These are phyloP conservation scores for Gasterosteus aculeatus DNA, from an alignment of 2,113 vertebrate genomes.

Conservation along the genomic window DNA sequence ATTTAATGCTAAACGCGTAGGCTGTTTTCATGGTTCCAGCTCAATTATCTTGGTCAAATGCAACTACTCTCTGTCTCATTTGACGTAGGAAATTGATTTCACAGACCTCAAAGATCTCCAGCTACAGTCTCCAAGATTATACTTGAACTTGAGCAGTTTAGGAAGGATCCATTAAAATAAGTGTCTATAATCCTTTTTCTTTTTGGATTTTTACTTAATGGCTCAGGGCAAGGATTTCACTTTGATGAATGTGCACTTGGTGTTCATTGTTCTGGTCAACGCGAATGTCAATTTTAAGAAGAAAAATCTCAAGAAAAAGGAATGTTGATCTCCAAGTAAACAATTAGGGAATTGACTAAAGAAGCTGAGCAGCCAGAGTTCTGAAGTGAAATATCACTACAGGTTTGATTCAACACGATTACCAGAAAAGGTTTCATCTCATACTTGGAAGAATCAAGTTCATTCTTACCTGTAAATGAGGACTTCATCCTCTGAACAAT, in stretches of 20 bases:
- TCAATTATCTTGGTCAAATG: slow-evolving; percentile 50
- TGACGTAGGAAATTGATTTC: slow-evolving; percentile 65
- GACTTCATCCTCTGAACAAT: slow-evolving; percentile 97
- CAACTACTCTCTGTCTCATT: slow-evolving; percentile 44
- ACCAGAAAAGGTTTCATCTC: neutral
- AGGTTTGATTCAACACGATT: slow-evolving; percentile 5
- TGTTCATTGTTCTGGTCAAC: slow-evolving; percentile 28
- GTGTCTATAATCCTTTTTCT: slow-evolving; percentile 58
- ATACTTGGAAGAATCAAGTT: neutral
- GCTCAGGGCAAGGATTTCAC: slow-evolving; percentile 60
- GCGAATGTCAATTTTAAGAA: slow-evolving; percentile 21
- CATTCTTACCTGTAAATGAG: slow-evolving; percentile 94
- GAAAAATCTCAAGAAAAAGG: slow-evolving; percentile 28
- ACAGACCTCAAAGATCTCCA: slow-evolving; percentile 51
- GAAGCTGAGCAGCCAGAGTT: neutral
- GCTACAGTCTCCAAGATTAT: slow-evolving; percentile 38
- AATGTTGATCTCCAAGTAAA: slow-evolving; percentile 35
- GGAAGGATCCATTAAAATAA: slow-evolving; percentile 55
- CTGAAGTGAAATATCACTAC: slow-evolving; percentile 20
- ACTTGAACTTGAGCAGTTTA: slow-evolving; percentile 61
- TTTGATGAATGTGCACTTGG: slow-evolving; percentile 27
- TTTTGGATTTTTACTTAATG: slow-evolving; percentile 69
- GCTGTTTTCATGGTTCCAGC: slow-evolving; percentile 29
- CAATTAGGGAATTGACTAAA: slow-evolving; percentile 24
- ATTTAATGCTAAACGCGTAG: slow-evolving; percentile 19